A percentile compares a stretch with the other conserved stretches of the same genome.
Conservation (phyloP, 1,140 invertebrate species). For the Rhagoletis zephyria region DNA sequence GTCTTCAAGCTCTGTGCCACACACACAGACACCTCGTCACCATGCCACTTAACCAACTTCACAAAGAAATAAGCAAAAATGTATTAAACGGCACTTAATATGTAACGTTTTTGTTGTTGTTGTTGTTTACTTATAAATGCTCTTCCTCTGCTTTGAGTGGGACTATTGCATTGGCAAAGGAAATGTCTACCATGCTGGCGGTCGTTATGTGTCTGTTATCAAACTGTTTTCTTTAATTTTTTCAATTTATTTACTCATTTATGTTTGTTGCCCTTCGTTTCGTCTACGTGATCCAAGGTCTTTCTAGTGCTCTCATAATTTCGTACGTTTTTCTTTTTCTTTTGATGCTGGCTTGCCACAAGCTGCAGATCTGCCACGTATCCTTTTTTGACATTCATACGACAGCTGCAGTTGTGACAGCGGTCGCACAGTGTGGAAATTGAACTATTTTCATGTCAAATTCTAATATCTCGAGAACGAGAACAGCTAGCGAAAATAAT, state of each 20-base stretch:
- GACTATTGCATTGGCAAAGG: background rate
- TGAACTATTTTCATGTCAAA: no score
- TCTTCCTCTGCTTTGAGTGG: background rate
- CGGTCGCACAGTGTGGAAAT: background rate
- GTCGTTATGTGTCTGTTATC: background rate
- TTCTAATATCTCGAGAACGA: no score
- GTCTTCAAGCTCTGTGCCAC: background rate
- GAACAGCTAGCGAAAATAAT: background rate
- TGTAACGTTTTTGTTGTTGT: background rate
- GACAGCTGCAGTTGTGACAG: background rate
- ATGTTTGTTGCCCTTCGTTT: background rate
- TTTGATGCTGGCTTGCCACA: conserved; percentile 4
- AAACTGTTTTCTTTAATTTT: background rate
- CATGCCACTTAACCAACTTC: background rate
- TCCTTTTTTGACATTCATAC: conserved; percentile 44
- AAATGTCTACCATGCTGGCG: background rate
- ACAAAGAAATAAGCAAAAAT: background rate
- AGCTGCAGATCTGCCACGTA: conserved; percentile 32
- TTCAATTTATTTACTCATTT: conserved; percentile 37
- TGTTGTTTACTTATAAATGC: background rate
- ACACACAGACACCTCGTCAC: background rate
- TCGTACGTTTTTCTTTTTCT: background rate
- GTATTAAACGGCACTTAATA: conserved; percentile 6
- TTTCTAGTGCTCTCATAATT: background rate
- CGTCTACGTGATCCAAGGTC: background rate